Evolutionary conservation across 1,140 invertebrate species (phyloP).

Genomic region (Asbolus verrucosus): DNA sequence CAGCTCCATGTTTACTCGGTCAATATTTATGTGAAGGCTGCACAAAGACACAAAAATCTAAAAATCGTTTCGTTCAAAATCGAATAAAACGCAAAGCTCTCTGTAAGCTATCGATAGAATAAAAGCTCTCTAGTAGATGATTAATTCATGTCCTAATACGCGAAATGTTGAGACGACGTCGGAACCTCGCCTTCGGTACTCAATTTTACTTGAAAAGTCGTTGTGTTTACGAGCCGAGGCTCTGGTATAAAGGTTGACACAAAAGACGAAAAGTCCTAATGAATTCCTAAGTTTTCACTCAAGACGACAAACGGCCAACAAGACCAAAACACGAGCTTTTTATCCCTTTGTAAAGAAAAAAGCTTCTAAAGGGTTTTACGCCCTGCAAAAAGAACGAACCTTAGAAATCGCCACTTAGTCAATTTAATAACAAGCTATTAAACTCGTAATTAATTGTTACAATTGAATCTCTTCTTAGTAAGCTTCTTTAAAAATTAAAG

Average conservation of each 20-base stretch:
- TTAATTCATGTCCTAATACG: too few relatives aligned
- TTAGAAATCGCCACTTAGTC: too few relatives aligned
- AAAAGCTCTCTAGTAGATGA: too few relatives aligned
- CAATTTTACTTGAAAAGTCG: neutral
- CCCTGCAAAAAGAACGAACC: conserved; percentile 15
- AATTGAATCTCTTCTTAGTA: too few relatives aligned
- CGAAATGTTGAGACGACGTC: too few relatives aligned
- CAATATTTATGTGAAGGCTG: neutral
- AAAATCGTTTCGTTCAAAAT: too few relatives aligned
- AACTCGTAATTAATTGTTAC: too few relatives aligned
- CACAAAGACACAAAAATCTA: too few relatives aligned
- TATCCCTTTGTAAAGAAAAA: conserved; percentile 20
- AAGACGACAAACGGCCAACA: conserved; percentile 32
- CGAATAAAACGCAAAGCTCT: conserved; percentile 1
- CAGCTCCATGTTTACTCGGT: neutral
- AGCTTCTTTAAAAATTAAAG: too few relatives aligned
- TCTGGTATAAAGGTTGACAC: neutral
- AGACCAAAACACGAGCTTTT: conserved; percentile 35
- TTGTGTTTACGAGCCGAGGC: neutral
- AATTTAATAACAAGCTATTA: too few relatives aligned
- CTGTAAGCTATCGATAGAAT: too few relatives aligned
- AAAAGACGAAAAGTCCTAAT: conserved; percentile 30
- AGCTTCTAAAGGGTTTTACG: conserved; percentile 23
- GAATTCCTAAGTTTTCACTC: conserved; percentile 36
- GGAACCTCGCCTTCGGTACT: neutral